phyloP scores from a whole-genome alignment of 37 sponge, comb jelly and placozoan genomes.

The Geodia barretti region DNA sequence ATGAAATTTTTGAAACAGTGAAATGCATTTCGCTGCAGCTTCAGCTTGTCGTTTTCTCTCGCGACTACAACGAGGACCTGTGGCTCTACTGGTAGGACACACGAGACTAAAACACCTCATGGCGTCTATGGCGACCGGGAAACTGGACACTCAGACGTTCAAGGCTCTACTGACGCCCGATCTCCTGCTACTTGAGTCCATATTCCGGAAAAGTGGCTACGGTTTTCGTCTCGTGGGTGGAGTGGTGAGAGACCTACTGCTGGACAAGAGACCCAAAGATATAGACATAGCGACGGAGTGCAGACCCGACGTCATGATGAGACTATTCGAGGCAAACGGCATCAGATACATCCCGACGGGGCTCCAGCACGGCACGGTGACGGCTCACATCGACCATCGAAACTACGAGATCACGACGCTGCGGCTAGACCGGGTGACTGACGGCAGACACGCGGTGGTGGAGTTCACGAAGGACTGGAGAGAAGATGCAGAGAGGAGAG shows the following conservation, averaged over 20 bases:
- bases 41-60: neutral
- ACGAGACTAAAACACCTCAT: slow-evolving; percentile 3
- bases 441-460: slow-evolving; percentile 95
- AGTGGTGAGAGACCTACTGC: slow-evolving; percentile 91
- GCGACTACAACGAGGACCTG: neutral
- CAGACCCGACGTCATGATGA: slow-evolving; percentile 81
- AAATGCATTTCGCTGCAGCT: neutral
- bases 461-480: slow-evolving; percentile 91
- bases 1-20: slow-evolving; percentile 11
- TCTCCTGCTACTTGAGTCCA: slow-evolving; percentile 48
- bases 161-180: slow-evolving; percentile 55
- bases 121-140: slow-evolving; percentile 58
- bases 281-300: slow-evolving; percentile 97
- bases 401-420: slow-evolving; percentile 90
- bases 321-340: slow-evolving; percentile 54
- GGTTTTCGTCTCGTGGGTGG: slow-evolving; percentile 90
- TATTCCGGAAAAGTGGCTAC: slow-evolving; percentile 71
- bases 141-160: slow-evolving; percentile 58
- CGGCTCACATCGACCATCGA: slow-evolving; percentile 57
- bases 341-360: slow-evolving; percentile 84
- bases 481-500: slow-evolving; percentile 88
- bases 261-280: slow-evolving; percentile 84
- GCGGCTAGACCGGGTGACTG: slow-evolving; percentile 83
- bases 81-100: neutral
- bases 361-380: slow-evolving; percentile 91